Evolutionary conservation across 1,140 invertebrate genomes (phyloP).

Genomic region (Pemphigus obesinymphae): DNA sequence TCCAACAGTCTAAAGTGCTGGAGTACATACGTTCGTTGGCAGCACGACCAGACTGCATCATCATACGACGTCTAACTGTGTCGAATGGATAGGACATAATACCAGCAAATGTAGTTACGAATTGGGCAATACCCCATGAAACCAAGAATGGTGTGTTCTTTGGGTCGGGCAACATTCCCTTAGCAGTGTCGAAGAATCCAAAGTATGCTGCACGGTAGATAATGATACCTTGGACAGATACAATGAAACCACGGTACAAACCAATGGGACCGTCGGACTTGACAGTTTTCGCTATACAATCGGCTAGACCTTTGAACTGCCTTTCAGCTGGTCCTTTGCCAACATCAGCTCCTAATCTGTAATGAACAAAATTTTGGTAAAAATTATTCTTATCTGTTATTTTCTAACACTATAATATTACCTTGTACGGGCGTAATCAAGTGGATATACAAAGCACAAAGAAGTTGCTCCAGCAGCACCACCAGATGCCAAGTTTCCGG

Average conservation of each 20-base stretch:
- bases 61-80: constrained; percentile 84
- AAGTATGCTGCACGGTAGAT: constrained; percentile 88
- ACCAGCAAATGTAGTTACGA: constrained; percentile 71
- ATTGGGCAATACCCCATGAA: constrained; percentile 79
- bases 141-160: constrained; percentile 72
- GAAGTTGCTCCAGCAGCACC: constrained; percentile 92
- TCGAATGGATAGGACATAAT: constrained; percentile 85
- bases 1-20: constrained; percentile 69
- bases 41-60: constrained; percentile 75
- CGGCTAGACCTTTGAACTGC: constrained; percentile 76
- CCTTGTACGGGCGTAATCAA: constrained; percentile 92
- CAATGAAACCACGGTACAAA: constrained; percentile 83
- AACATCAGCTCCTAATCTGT: constrained; percentile 74
- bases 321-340: constrained; percentile 67
- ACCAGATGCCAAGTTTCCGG: constrained; percentile 84
- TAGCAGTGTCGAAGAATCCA: constrained; percentile 87
- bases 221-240: constrained; percentile 84
- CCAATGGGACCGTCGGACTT: constrained; percentile 76
- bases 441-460: constrained; percentile 90
- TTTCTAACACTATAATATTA: constrained; percentile 49
- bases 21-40: constrained; percentile 67
- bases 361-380: background rate
- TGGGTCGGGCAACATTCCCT: constrained; percentile 78
- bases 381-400: background rate
- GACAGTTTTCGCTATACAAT: constrained; percentile 78